Evolutionary conservation across 37 sponge, comb jelly and placozoan species (phyloP).

Genomic region (Haliclona indistincta): DNA sequence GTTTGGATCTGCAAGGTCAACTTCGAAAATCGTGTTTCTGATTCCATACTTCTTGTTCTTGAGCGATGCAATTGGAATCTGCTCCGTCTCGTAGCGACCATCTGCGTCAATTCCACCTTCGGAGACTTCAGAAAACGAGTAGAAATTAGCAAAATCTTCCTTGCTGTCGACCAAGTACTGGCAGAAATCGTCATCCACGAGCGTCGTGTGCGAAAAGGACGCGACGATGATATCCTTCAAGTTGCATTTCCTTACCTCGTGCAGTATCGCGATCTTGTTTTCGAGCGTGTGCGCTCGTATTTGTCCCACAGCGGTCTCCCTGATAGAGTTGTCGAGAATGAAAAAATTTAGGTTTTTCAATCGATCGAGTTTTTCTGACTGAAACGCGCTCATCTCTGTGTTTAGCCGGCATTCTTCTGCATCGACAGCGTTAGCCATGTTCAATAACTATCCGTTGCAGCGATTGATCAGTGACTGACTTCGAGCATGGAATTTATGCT

Average conservation of each 20-base stretch:
- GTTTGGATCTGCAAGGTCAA: conserved; percentile 48
- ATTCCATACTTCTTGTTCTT: conserved; percentile 78
- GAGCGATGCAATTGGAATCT: conserved; percentile 42
- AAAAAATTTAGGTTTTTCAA: conserved; percentile 73
- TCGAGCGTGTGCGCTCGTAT: conserved; percentile 80
- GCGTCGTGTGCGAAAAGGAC: conserved; percentile 65
- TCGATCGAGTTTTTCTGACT: too few species aligned
- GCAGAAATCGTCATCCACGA: conserved; percentile 79
- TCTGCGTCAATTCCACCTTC: conserved; percentile 27
- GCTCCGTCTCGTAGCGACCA: conserved; percentile 53
- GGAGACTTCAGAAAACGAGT: conserved; percentile 75
- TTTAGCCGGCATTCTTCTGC: too few species aligned
- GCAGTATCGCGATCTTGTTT: conserved; percentile 68
- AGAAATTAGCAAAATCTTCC: conserved; percentile 56
- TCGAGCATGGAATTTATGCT: too few species aligned
- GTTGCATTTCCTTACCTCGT: conserved; percentile 72
- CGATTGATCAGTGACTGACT: too few species aligned
- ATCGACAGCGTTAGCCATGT: too few species aligned
- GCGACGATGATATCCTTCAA: conserved; percentile 77
- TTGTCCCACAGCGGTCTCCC: conserved; percentile 91
- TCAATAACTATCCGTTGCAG: too few species aligned
- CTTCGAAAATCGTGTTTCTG: conserved; percentile 66
- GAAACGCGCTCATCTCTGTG: too few species aligned
- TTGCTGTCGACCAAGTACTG: conserved; percentile 43
- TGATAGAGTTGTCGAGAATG: conserved; percentile 88